Base-by-base conservation (phyloP, 2,113 vertebrate species). In the Felis catus region DNA sequence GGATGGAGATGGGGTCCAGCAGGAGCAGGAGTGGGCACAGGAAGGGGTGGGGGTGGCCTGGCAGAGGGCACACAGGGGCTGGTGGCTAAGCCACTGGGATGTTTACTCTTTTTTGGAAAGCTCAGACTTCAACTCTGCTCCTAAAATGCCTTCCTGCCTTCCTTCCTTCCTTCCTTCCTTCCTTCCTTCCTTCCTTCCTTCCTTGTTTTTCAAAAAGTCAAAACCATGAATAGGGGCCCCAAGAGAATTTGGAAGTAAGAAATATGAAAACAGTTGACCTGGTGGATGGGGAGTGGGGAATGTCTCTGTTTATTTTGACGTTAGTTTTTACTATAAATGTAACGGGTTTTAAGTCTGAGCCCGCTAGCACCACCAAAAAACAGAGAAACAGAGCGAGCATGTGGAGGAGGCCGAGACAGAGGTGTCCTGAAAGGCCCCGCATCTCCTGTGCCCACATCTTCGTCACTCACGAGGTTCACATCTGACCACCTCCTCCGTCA, bases 361-460 rank as follows among this genome's bases (percentile, higher is more conserved):
- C 66, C 51, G n/a, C 76, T 51, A 6, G 11, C 29, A 11, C 27
- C 55, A 41, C 31, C 25, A 25, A 10, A 29, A 61, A 29, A 3
- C 41, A 9, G 73, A 76, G 73, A 45, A 45, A 45, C 41, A 76
- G 73, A 27, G 45, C 14, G 29, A 76, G 15, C 3, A 0, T 1
- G 51, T 48, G 36, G 79, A 48, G 48, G 45, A 31, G 45, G 41
- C 7, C 1, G 25, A 27, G 41, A 76, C 4, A 14, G 73, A 45
- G 7, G 41, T 1, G 9, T 18, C 27, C 1, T 27, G 74, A 78
- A 10, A 48, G 27, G 7, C 74, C 71, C 7, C 74, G 29, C 14
- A 21, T 53, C 29, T 21, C 5, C 5, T 18, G 29, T 14, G 29
- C 23, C 31, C 1, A 2, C 0, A 0, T 39, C 25, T 13, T 25